Evolutionary conservation across 2,888 invertebrate genomes (phyloP), one percentile per base, ranked within the genome.

Genomic region (Drosophila kambysellisi): DNA sequence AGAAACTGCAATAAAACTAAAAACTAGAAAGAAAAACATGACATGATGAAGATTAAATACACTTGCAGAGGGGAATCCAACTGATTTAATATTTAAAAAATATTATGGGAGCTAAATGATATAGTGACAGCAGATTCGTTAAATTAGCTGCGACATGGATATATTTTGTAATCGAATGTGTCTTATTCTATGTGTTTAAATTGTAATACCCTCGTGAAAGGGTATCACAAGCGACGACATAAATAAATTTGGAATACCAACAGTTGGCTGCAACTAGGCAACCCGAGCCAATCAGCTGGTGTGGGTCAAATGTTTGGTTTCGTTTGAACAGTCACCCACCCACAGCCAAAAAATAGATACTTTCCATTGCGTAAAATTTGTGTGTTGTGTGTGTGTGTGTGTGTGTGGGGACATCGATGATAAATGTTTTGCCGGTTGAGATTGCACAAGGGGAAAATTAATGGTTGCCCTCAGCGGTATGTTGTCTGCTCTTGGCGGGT

Each of bases 281-380:
- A 56, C 69, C 69, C 68, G 30, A 50, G 32, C 53, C 64, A 63
- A 70, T 57, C 70, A 63, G 64, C 64, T 66, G 39, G 52, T 56
- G 8, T 56, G 29, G 39, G 66, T 71, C 72, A 68, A 54, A 64
- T 51, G 32, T 48, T 66, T 61, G 37, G 51, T 66, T 54, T 30
- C 48, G 48, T 62, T 33, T 33, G 4, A 56, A 51, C 89, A 86
- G 79, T 71, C 89, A 83, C 71, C 57, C 50, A 79, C 60, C 32
- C 53, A 58, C 83, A 86, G 80, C 70, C 84, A 83, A 68, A 64
- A 35, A 76, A 25, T 69, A 87, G 53, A 39, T 52, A 67, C 80
- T 84, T 84, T 89, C 65, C 75, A 77, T 86, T 87, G 89, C 84
- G 81, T 86, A 86, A 84, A 69, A 46, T 25, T 74, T 72, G 71